A percentile compares a stretch with the other conserved stretches of the same genome.
phyloP scores from a whole-genome alignment of 2,113 vertebrate species.

The Ceuthmochares aereus region DNA sequence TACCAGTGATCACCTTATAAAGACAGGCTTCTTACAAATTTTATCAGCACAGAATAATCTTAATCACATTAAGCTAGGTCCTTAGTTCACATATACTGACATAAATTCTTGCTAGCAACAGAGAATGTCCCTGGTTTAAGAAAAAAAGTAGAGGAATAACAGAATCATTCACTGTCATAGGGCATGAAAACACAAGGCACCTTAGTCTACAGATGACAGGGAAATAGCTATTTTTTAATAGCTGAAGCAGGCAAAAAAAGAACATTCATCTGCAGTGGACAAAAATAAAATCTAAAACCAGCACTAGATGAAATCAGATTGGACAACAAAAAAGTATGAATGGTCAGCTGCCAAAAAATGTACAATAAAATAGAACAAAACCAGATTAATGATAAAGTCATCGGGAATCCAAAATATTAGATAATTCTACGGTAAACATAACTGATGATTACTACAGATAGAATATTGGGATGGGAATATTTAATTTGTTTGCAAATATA shows the following conservation, averaged over 20 bases:
- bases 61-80: not conserved
- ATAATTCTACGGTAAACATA: conserved; percentile 8
- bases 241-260: not conserved
- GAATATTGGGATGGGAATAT: conserved; percentile 38
- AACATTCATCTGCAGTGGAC: not conserved
- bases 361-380: not conserved
- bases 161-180: not conserved
- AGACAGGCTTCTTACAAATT: not conserved
- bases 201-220: not conserved
- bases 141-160: not conserved
- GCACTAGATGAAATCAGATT: not conserved
- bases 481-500: conserved; percentile 57
- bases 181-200: not conserved
- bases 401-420: not conserved
- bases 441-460: not conserved
- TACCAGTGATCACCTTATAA: not conserved
- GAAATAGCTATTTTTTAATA: not conserved
- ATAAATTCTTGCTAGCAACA: not conserved
- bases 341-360: not conserved
- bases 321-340: not conserved
- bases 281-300: not conserved
- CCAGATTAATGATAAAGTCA: not conserved
- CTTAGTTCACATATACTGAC: not conserved
- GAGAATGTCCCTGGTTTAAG: not conserved
- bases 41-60: not conserved